These are phyloP conservation scores for Aramus guarauna DNA, from an alignment of 2,113 vertebrate species.

Conservation along the genomic window DNA sequence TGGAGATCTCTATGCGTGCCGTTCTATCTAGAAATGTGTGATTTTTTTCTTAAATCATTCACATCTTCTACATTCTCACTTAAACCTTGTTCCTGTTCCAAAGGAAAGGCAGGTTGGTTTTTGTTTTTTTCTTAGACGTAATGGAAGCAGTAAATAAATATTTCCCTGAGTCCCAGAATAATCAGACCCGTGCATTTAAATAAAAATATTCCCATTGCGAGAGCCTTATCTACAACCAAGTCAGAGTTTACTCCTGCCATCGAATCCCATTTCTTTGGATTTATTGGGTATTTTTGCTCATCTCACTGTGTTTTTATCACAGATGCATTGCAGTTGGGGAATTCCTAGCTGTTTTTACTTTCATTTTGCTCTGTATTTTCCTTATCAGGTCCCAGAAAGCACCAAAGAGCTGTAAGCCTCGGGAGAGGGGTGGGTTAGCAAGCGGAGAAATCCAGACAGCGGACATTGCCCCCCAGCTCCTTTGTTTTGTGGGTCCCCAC, in stretches of 20 bases:
- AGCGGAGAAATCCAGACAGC: background rate
- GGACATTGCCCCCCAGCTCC: background rate
- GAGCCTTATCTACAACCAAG: background rate
- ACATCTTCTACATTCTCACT: background rate
- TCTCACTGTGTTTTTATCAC: background rate
- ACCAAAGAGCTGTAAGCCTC: rapidly evolving
- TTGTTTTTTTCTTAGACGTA: background rate
- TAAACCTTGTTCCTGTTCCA: background rate
- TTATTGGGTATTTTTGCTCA: background rate
- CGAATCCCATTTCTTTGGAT: background rate
- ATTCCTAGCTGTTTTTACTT: background rate
- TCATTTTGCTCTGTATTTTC: background rate
- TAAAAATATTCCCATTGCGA: background rate
- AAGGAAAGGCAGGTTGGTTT: background rate
- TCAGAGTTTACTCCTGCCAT: background rate
- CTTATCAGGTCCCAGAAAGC: rapidly evolving
- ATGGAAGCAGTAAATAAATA: background rate
- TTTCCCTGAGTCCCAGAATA: rapidly evolving
- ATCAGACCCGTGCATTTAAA: background rate
- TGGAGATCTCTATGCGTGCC: background rate
- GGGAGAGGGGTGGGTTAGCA: rapidly evolving
- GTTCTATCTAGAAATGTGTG: background rate
- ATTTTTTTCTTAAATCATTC: background rate
- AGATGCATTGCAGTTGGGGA: background rate
- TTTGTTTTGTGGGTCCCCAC: background rate